A percentile compares a stretch with the other conserved stretches of the same genome.
These are phyloP conservation scores for Ethmia dodecea DNA, from an alignment of 2,888 invertebrate species.

Conservation along the genomic window DNA sequence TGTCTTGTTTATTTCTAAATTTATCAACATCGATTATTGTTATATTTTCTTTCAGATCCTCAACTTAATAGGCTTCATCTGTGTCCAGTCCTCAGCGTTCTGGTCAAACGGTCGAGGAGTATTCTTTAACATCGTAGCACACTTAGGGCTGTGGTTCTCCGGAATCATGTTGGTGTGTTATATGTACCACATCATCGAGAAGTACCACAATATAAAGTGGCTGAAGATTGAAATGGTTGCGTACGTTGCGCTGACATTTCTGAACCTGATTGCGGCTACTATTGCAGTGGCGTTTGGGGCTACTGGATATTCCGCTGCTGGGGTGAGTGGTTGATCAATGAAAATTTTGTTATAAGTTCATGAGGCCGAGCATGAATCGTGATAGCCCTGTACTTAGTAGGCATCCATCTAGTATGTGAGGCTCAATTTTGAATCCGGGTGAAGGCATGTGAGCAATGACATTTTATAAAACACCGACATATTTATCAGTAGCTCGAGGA, in stretches of 20 bases:
- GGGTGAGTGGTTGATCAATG: too few relatives aligned
- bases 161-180: constrained; percentile 84
- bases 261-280: constrained; percentile 86
- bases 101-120: constrained; percentile 81
- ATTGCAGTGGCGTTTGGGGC: constrained; percentile 81
- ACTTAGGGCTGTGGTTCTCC: constrained; percentile 88
- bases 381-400: too few relatives aligned
- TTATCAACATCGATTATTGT: neutral
- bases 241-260: constrained; percentile 81
- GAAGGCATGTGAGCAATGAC: too few relatives aligned
- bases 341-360: too few relatives aligned
- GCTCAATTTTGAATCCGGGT: too few relatives aligned
- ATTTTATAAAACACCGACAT: too few relatives aligned
- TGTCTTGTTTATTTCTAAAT: neutral
- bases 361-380: too few relatives aligned
- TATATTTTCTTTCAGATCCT: constrained; percentile 82
- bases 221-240: constrained; percentile 88
- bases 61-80: constrained; percentile 87
- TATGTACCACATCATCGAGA: constrained; percentile 89
- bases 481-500: too few relatives aligned
- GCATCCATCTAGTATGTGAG: too few relatives aligned
- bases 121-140: constrained; percentile 87
- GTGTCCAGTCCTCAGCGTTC: constrained; percentile 81
- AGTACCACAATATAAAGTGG: constrained; percentile 90
- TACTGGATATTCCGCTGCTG: constrained; percentile 83